phyloP scores from a whole-genome alignment of 2,113 vertebrate species.

The Elachura formosa region DNA sequence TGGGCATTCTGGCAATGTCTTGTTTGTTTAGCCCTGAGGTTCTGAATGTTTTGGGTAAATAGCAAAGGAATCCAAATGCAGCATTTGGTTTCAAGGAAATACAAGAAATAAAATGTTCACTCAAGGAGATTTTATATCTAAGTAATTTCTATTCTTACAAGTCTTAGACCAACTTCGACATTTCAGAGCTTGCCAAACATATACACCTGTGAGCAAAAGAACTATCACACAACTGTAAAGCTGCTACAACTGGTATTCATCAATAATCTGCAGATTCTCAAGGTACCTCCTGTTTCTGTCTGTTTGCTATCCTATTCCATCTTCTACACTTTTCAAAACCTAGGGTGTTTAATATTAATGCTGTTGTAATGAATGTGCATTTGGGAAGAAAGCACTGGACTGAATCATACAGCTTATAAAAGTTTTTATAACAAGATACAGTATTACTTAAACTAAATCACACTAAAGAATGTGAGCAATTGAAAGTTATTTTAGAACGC shows the following conservation, averaged over 20 bases:
- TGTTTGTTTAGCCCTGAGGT: slow-evolving; percentile 40
- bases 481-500: not conserved
- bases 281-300: not conserved
- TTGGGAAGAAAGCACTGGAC: not conserved
- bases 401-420: not conserved
- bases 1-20: not conserved
- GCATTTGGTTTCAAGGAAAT: not conserved
- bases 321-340: not conserved
- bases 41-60: slow-evolving; percentile 5
- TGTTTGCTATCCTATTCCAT: not conserved
- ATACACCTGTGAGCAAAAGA: not conserved
- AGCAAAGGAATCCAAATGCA: not conserved
- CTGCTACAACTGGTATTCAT: not conserved
- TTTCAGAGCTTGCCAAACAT: not conserved
- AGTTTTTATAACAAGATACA: not conserved
- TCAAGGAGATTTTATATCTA: not conserved
- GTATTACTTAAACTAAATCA: not conserved
- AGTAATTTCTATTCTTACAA: not conserved
- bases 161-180: not conserved
- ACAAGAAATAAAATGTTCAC: not conserved
- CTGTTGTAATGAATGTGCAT: not conserved
- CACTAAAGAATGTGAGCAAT: not conserved
- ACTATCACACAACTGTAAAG: not conserved
- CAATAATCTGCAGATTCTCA: not conserved
- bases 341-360: not conserved